Percentiles rank a stretch among this genome's conserved stretches.
These are phyloP conservation scores for Epicampocera succincta DNA, from an alignment of 2,888 invertebrate species.

Conservation along the genomic window DNA sequence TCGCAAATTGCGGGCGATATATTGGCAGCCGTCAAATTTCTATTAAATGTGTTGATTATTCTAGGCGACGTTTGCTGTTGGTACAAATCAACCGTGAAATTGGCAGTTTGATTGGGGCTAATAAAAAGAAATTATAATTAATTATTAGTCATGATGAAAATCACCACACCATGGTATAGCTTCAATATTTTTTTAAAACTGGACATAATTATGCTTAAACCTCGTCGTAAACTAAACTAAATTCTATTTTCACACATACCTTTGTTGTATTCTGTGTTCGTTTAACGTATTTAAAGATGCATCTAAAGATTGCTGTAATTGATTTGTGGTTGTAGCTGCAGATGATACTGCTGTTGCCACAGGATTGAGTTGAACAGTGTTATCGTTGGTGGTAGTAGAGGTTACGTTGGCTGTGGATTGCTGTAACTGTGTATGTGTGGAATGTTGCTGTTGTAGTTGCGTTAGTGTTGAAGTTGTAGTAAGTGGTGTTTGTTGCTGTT, in stretches of 20 bases:
- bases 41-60: slow-evolving; percentile 41
- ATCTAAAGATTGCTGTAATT: slow-evolving; percentile 60
- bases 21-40: slow-evolving; percentile 43
- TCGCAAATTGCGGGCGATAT: slow-evolving; percentile 52
- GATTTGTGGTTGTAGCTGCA: slow-evolving; percentile 45
- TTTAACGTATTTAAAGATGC: slow-evolving; percentile 58
- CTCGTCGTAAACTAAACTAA: no score
- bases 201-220: no score
- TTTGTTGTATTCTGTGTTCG: slow-evolving; percentile 63
- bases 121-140: background rate
- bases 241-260: slow-evolving; percentile 55
- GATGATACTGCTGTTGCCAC: slow-evolving; percentile 33
- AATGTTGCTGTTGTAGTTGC: slow-evolving; percentile 35
- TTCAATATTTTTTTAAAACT: no score
- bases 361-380: slow-evolving; percentile 22
- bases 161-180: no score
- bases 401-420: slow-evolving; percentile 37
- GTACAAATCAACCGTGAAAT: slow-evolving; percentile 56
- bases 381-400: background rate
- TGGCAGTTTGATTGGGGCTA: slow-evolving; percentile 66
- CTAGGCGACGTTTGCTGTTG: slow-evolving; percentile 56
- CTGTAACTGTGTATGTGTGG: slow-evolving; percentile 29
- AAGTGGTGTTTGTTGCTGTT: slow-evolving; percentile 42
- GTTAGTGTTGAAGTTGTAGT: slow-evolving; percentile 1
- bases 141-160: background rate